A percentile compares a stretch with the other conserved stretches of the same genome.
Conservation (phyloP, 2,113 vertebrate species). For the Panurus biarmicus region DNA sequence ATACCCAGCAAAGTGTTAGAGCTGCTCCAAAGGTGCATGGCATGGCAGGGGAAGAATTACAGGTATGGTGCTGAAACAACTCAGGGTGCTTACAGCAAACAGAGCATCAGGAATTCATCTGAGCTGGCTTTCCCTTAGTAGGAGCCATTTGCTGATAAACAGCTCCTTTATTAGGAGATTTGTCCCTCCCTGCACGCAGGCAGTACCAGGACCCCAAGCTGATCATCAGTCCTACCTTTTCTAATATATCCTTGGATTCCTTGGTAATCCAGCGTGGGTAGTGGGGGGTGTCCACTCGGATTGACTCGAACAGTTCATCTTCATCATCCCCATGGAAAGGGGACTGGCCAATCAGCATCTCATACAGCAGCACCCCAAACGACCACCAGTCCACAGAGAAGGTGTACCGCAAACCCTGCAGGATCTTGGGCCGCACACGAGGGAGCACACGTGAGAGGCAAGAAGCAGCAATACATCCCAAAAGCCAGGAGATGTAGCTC, state of each 20-base stretch:
- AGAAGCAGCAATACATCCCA: background rate
- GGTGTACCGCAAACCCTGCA: slow-evolving; percentile 88
- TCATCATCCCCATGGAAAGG: slow-evolving; percentile 98
- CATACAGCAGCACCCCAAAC: slow-evolving; percentile 91
- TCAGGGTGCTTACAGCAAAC: background rate
- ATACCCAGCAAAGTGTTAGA: background rate
- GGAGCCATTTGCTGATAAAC: background rate
- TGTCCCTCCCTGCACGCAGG: background rate
- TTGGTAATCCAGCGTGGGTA: slow-evolving; percentile 97
- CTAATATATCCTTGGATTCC: slow-evolving; percentile 90
- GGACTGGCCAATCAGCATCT: slow-evolving; percentile 97
- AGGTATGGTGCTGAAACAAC: background rate
- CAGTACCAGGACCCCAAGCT: accelerated
- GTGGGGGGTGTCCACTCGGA: slow-evolving; percentile 90
- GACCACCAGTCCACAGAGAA: slow-evolving; percentile 99
- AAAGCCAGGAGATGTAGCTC: background rate
- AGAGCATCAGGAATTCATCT: background rate
- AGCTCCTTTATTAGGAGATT: background rate
- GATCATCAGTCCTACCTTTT: slow-evolving; percentile 73
- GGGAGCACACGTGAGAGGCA: background rate
- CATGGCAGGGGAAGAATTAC: background rate
- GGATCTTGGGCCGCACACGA: slow-evolving; percentile 72
- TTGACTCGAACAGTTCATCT: slow-evolving; percentile 96
- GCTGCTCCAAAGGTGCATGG: background rate
- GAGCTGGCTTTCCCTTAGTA: background rate